Evolutionary conservation across 1,140 invertebrate genomes (phyloP), one percentile per base, ranked within the genome.

Genomic region (Lepidotrigona ventralis): DNA sequence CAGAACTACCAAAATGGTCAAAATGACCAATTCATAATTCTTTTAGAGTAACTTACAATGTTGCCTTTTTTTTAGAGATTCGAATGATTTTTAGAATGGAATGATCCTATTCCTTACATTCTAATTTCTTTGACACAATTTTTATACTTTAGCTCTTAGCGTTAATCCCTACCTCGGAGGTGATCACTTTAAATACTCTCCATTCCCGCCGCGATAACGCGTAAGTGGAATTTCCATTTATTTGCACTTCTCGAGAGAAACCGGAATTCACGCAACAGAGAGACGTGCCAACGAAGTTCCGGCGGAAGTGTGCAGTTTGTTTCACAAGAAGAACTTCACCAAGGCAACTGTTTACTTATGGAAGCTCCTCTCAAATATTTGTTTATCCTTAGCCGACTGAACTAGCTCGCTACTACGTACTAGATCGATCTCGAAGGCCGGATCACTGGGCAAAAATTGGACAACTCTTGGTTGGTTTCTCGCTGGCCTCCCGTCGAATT

Each of bases 341-440:
- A 19, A 23, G 39, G 39, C 9, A 54, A 11, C 69, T 17, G 82
- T 84, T 84, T 84, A 84, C 78, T 73, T 73, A 58, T 66, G 51
- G 23, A 78, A 64, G 66, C 74, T 63, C 39, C 79, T 21, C 56
- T 78, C 74, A 83, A 78, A 77, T 70, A 83, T 83, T 83, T 78
- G 81, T 78, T 83, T 83, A 77, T 68, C 75, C 74, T 70, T 78
- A 76, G 29, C 74, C 26, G 75, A 23, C 11, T 63, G 51, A 73
- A 80, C 70, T 72, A 68, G 60, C 39, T 46, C 39, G 64, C 0
- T 21, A 12, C 17, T 9, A 51, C 33, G 66, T 12, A 66, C 23
- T 58, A 46, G 15, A 71, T 83, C 74, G 69, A 73, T 84, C 70
- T 14, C 33, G 26, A 71, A 51, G 72, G 71, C 33, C 29, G 19